phyloP scores from a whole-genome alignment of 1,140 invertebrate genomes.

The Eupristina koningsbergeri region DNA sequence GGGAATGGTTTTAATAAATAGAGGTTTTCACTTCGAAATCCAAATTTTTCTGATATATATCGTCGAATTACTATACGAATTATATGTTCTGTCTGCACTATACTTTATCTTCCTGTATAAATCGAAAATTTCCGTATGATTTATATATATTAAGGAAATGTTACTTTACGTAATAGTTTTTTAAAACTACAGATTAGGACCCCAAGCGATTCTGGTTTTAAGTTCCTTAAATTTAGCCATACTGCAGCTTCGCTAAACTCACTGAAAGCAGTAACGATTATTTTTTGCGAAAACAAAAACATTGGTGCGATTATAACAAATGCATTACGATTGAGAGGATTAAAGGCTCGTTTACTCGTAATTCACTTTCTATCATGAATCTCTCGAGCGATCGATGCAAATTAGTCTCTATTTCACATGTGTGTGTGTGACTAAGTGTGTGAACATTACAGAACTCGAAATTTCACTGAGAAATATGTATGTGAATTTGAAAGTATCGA shows the following conservation, averaged over 20 bases:
- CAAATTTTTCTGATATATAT: too few species aligned
- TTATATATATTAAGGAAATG: not conserved
- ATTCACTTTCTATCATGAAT: conserved; percentile 55
- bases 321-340: conserved; percentile 6
- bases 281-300: conserved; percentile 24
- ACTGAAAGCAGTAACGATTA: conserved; percentile 12
- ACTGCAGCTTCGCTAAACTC: not conserved
- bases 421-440: conserved; percentile 21
- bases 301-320: not conserved
- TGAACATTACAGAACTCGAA: conserved; percentile 22
- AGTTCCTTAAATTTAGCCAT: not conserved
- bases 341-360: conserved; percentile 46
- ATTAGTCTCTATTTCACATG: conserved; percentile 56
- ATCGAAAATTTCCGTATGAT: not conserved
- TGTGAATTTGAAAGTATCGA: conserved; percentile 38
- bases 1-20: too few species aligned
- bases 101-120: not conserved
- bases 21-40: too few species aligned
- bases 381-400: conserved; percentile 49
- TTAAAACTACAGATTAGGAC: not conserved
- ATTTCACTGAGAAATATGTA: conserved; percentile 38
- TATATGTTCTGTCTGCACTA: not conserved
- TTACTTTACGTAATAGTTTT: not conserved
- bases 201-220: too few species aligned
- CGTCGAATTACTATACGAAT: too few species aligned